phyloP scores from a whole-genome alignment of 2,797 vertebrate species.

The Vespertilio murinus region DNA sequence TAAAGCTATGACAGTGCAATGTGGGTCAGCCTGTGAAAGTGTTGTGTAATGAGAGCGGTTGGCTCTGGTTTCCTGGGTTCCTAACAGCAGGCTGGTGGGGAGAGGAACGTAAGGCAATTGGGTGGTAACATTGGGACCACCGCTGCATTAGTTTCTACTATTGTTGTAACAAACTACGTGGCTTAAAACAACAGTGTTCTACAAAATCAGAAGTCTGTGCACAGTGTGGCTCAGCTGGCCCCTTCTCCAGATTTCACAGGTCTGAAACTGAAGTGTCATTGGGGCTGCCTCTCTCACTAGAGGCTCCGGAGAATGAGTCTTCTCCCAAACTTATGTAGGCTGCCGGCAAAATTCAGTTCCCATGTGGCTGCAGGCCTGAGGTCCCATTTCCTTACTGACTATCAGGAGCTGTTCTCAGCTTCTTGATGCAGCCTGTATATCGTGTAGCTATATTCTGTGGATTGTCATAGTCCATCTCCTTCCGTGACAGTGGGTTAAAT shows the following conservation, averaged over 20 bases:
- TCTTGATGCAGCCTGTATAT: background rate
- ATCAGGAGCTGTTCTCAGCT: background rate
- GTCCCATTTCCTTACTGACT: background rate
- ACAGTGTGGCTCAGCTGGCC: background rate
- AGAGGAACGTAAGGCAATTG: background rate
- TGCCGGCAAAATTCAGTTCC: background rate
- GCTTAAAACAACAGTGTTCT: background rate
- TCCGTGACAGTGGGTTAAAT: background rate
- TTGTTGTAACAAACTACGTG: background rate
- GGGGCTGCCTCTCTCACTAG: background rate
- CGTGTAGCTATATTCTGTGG: background rate
- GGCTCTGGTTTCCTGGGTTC: background rate
- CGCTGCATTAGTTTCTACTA: background rate
- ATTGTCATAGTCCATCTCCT: background rate
- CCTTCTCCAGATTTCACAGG: background rate
- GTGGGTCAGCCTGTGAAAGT: background rate
- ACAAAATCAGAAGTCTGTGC: background rate
- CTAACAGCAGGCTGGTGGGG: background rate
- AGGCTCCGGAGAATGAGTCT: background rate
- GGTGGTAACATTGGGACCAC: background rate
- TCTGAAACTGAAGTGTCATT: background rate
- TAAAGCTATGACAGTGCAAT: background rate
- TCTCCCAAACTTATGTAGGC: background rate
- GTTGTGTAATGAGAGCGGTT: background rate
- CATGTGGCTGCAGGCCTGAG: background rate